Evolutionary conservation across 2,797 vertebrate species (phyloP), one percentile per base, ranked within the genome.

Genomic region (Geotrypetes seraphini): DNA sequence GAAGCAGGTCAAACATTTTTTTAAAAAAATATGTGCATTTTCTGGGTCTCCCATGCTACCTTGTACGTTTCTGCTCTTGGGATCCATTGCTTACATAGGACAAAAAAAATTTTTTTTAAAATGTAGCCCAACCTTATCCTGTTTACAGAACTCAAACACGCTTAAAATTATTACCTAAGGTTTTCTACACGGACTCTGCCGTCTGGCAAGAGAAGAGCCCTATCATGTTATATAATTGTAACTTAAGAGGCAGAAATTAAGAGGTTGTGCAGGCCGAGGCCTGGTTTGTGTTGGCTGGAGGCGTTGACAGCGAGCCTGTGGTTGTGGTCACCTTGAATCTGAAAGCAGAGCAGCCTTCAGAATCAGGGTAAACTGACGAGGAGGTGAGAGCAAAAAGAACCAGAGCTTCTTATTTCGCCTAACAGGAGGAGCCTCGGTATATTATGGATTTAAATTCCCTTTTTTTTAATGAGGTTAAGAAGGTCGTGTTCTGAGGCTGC

Each of bases 181-280:
- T 60, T 65, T 62, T 50, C 36, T 43, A 29, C 30, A 46, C 54
- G 59, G 59, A 66, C 33, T 45, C 44, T 70, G 59, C 63, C 50
- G 69, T 47, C 60, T 70, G 60, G 67, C 63, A 60, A 62, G 39
- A 59, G 50, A 50, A 69, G 46, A 70, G 58, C 36, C 28, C 43
- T 67, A 59, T 68, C 29, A 13, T 45, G 41, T 61, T 66, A 50
- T 69, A 28, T 71, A 73, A 66, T 76, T 75, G 65, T 14, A 51
- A 47, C 55, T 66, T 44, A 38, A 16, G 63, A 50, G 44, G 38
- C 40, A 40, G 19, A 68, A 57, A 60, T 47, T 47, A 67, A 66
- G 58, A 60, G 56, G 53, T 31, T 39, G 36, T 3, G 0, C 63
- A 66, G 66, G 64, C 63, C 31, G 34, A 39, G 57, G 42, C 66